These are phyloP conservation scores for Mellilla xanthometata DNA, from an alignment of 2,888 invertebrate species.

Conservation along the genomic window DNA sequence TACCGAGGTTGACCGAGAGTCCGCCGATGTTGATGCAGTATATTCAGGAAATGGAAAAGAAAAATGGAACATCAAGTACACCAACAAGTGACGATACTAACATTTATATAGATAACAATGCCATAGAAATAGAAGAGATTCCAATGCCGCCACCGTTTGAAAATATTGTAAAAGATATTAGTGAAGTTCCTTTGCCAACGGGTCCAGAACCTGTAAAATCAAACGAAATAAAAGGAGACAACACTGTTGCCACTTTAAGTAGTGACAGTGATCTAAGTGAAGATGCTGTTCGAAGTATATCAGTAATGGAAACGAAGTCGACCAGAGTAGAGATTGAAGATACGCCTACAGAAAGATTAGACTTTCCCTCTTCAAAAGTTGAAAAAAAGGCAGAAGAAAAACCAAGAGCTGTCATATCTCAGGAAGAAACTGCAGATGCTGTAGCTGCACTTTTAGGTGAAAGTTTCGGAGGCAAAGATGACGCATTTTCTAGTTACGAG, in stretches of 20 bases:
- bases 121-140: conserved; percentile 63
- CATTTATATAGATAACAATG: conserved; percentile 50
- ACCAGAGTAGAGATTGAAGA: conserved; percentile 53
- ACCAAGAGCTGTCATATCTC: conserved; percentile 91
- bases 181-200: conserved; percentile 68
- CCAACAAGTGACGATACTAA: conserved; percentile 37
- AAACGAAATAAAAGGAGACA: conserved; percentile 67
- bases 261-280: conserved; percentile 83
- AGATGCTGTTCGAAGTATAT: conserved; percentile 91
- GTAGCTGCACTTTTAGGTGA: conserved; percentile 94
- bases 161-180: conserved; percentile 62
- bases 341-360: conserved; percentile 55
- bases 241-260: conserved; percentile 85
- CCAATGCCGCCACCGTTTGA: conserved; percentile 70
- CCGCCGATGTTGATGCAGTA: conserved; percentile 65
- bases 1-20: conserved; percentile 86
- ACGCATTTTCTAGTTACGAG: conserved; percentile 81
- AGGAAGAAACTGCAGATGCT: conserved; percentile 96
- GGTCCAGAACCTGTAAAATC: conserved; percentile 56
- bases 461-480: conserved; percentile 87
- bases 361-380: conserved; percentile 54
- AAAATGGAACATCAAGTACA: conserved; percentile 31
- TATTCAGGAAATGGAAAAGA: conserved; percentile 44
- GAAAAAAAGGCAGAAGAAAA: conserved; percentile 88
- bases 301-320: conserved; percentile 66